A percentile compares a stretch with the other conserved stretches of the same genome.
phyloP scores from a whole-genome alignment of 2,113 vertebrate species.

The Hippopotamus amphibius region DNA sequence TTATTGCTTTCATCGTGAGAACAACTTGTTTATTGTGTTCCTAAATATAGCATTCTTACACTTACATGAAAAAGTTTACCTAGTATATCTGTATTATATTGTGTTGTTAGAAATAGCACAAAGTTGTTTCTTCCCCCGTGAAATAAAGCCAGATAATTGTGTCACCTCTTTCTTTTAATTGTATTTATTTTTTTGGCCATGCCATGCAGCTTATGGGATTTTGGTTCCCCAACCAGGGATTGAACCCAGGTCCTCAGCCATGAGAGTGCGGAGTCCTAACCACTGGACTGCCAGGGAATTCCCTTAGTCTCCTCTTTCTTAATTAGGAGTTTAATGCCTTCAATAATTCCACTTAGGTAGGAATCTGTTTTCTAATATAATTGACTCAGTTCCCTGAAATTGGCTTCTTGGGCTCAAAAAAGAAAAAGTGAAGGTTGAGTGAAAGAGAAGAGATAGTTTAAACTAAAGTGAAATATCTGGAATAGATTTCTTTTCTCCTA shows the following conservation, averaged over 20 bases:
- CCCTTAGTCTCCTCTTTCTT: neutral
- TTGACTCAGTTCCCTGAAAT: conserved; percentile 55
- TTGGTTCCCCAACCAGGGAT: too few species aligned
- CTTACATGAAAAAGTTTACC: neutral
- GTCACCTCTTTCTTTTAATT: neutral
- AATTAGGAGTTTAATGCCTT: neutral
- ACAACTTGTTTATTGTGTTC: conserved; percentile 45
- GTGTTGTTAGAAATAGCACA: conserved; percentile 22
- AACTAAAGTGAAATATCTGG: neutral
- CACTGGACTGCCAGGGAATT: too few species aligned
- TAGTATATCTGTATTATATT: neutral
- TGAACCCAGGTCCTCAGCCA: too few species aligned
- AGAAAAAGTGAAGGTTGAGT: neutral
- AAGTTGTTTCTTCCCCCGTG: neutral
- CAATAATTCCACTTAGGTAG: neutral
- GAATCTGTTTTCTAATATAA: conserved; percentile 32
- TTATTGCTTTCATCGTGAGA: conserved; percentile 37
- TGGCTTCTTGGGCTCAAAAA: neutral
- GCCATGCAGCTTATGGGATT: too few species aligned
- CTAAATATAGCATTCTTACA: conserved; percentile 28
- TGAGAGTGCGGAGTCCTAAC: too few species aligned
- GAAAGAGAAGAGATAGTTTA: neutral
- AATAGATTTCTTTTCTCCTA: neutral
- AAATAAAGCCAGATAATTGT: conserved; percentile 25
- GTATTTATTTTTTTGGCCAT: too few species aligned